phyloP scores from a whole-genome alignment of 2,888 invertebrate species.

The Gerris lacustris region DNA sequence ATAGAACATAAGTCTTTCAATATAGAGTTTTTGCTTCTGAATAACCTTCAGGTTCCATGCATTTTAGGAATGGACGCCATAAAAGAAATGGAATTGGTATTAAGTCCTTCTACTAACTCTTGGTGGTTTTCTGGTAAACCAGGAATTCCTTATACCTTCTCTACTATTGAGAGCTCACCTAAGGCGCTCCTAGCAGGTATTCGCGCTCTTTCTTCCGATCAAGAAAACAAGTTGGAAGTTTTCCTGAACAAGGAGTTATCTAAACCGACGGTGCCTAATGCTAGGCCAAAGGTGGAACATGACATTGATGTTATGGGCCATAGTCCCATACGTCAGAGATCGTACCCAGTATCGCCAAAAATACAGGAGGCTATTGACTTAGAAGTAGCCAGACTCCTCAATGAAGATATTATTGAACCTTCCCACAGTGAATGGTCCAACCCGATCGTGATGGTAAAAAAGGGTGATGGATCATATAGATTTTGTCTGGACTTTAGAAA shows the following conservation, averaged over 20 bases:
- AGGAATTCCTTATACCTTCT: too few species aligned
- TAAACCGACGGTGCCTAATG: background rate
- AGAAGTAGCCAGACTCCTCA: background rate
- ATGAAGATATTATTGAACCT: slow-evolving; percentile 6
- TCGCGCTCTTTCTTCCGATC: background rate
- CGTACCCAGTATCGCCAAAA: slow-evolving; percentile 2
- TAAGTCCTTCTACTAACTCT: background rate
- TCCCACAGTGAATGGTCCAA: slow-evolving; percentile 4
- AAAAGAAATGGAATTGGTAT: background rate
- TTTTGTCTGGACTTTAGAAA: background rate
- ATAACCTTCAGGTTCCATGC: background rate
- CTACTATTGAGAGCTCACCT: background rate
- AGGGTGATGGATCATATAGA: background rate
- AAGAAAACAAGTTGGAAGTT: background rate
- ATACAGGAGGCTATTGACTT: slow-evolving; percentile 7
- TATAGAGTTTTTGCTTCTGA: background rate
- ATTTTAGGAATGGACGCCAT: background rate
- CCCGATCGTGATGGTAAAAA: slow-evolving; percentile 1
- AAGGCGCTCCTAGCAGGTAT: background rate
- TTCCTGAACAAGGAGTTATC: background rate
- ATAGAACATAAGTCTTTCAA: background rate
- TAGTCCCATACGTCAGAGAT: background rate
- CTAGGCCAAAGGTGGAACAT: slow-evolving; percentile 4
- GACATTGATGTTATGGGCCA: background rate
- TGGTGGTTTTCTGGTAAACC: background rate